Percentiles rank a stretch among this genome's conserved stretches.
These are phyloP conservation scores for Danaus chrysippus DNA, from an alignment of 2,888 invertebrate species.

Conservation along the genomic window DNA sequence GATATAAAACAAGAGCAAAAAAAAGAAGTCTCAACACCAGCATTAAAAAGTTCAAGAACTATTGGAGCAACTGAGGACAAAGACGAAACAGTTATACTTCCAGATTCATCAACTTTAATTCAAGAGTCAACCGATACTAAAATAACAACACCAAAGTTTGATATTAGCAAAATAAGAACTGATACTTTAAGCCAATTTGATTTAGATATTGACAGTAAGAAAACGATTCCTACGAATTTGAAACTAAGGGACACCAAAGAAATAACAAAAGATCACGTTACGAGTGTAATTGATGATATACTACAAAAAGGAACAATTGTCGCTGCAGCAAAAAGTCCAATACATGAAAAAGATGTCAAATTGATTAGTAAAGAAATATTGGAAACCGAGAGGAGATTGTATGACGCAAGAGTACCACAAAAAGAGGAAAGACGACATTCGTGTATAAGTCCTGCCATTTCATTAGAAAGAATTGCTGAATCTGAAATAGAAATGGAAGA, in stretches of 20 bases:
- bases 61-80: slow-evolving; percentile 26
- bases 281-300: slow-evolving; percentile 69
- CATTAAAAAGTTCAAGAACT: slow-evolving; percentile 33
- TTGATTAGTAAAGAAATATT: slow-evolving; percentile 57
- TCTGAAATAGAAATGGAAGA: slow-evolving; percentile 71
- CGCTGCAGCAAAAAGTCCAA: slow-evolving; percentile 59
- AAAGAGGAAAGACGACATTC: slow-evolving; percentile 72
- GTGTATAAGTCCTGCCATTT: slow-evolving; percentile 71
- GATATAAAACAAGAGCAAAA: not conserved
- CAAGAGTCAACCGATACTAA: slow-evolving; percentile 30
- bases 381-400: slow-evolving; percentile 66
- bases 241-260: slow-evolving; percentile 50
- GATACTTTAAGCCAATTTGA: slow-evolving; percentile 64
- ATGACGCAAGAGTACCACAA: slow-evolving; percentile 69
- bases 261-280: slow-evolving; percentile 66
- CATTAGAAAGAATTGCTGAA: slow-evolving; percentile 70
- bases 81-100: too few relatives aligned
- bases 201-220: slow-evolving; percentile 44
- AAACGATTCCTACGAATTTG: slow-evolving; percentile 48
- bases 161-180: slow-evolving; percentile 65
- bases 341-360: slow-evolving; percentile 65
- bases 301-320: slow-evolving; percentile 63
- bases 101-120: too few relatives aligned
- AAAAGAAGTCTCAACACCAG: slow-evolving; percentile 38
- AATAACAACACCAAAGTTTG: slow-evolving; percentile 55